Evolutionary conservation across 2,797 vertebrate genomes (phyloP), one percentile per base, ranked within the genome.

Genomic region (Rhinogobio ventralis): DNA sequence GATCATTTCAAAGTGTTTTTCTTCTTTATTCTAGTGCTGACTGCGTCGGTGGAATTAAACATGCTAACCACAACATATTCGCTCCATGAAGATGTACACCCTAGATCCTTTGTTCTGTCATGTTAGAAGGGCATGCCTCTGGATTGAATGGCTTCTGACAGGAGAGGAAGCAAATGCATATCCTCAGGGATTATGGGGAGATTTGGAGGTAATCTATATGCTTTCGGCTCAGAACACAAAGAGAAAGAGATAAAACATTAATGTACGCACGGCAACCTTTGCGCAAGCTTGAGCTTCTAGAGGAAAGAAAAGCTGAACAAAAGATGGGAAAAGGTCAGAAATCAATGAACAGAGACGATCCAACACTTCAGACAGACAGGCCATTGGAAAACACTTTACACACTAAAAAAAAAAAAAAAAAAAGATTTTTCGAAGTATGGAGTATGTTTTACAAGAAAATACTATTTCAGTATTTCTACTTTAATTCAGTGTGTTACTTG

Each of bases 201-300:
- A 73, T 20, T 76, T 79, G 17, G 55, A 60, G 45, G 66, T 72
- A 73, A 85, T 85, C 83, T 66, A 25, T 33, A 36, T 57, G 7
- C 68, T 74, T 87, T 81, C 45, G 8, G 81, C 36, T 81, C 30
- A 25, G 73, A 74, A 78, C 25, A 84, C 20, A 71, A 33, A 33
- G 53, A 39, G 30, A 76, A 76, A 20, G 45, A 55, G 79, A 82
- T 79, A 82, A 60, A 84, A 64, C n/a, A 20, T 15, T 7, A 60
- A 19, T 19, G 7, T 28, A 36, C 9, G 10, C 28, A 81, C 45
- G 17, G 71, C 46, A 84, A 76, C 86, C 86, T 81, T 87, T 85
- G 15, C 39, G 9, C 39, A 42, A 42, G 25, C 68, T 36, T 8
- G 2, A 55, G 69, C 57, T 55, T 68, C 55, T 42, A 19, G 14